A percentile compares a stretch with the other conserved stretches of the same genome.
Conservation (phyloP, 2,797 vertebrate genomes). For the Hippocampus kuda region DNA sequence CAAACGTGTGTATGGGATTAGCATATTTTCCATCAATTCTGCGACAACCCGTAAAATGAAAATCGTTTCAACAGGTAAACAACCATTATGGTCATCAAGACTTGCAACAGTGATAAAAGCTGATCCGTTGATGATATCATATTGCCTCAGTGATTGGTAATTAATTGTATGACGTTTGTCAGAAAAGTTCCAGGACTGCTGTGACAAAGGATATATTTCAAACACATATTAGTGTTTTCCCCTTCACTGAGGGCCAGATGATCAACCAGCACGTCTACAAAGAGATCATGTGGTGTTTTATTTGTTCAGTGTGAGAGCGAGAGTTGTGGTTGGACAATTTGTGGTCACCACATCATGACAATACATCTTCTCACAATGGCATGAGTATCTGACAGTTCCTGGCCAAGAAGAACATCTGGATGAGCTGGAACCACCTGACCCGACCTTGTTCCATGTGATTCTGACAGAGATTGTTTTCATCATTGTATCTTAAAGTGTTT, state of each 20-base stretch:
- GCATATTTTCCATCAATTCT: slow-evolving; percentile 32
- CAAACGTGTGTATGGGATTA: slow-evolving; percentile 10
- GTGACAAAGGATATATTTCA: neutral
- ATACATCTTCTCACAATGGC: neutral
- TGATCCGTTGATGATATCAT: slow-evolving; percentile 2
- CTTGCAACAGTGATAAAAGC: slow-evolving; percentile 4
- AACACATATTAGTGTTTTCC: neutral
- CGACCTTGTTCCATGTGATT: too few species aligned
- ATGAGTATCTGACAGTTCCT: neutral
- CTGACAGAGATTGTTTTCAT: too few species aligned
- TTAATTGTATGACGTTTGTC: neutral
- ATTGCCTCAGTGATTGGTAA: neutral
- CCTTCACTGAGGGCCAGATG: neutral
- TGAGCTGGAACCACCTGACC: neutral
- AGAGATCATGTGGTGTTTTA: neutral
- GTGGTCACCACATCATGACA: neutral
- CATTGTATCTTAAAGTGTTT: too few species aligned
- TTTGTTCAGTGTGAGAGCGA: neutral
- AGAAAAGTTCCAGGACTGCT: neutral
- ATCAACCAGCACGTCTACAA: neutral
- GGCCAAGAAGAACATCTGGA: neutral
- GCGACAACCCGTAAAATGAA: slow-evolving; percentile 15
- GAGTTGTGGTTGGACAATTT: neutral
- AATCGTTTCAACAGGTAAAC: slow-evolving; percentile 22
- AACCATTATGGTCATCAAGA: slow-evolving; percentile 10